Evolutionary conservation across 2,888 invertebrate species (phyloP).

Genomic region (Archaeoteleia sp.): DNA sequence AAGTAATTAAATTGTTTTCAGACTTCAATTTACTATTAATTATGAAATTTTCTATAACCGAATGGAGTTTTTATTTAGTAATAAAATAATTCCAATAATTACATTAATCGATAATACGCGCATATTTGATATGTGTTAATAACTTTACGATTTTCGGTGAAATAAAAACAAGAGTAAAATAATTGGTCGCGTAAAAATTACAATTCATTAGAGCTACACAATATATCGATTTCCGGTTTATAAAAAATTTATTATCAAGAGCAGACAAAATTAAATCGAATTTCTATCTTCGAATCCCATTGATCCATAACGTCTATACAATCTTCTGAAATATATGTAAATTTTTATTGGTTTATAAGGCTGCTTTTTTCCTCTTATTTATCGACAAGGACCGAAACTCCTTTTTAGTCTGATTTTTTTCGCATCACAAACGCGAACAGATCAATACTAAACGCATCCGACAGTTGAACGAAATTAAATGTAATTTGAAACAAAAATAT

Average conservation of each 20-base stretch:
- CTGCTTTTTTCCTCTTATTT: conserved; percentile 11
- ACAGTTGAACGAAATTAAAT: no score
- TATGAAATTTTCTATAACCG: no score
- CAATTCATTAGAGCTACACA: conserved; percentile 28
- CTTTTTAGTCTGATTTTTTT: no score
- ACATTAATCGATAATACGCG: conserved; percentile 2
- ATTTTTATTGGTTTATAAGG: conserved; percentile 20
- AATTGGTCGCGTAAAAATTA: conserved; percentile 16
- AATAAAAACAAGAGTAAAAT: conserved; percentile 13
- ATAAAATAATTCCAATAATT: no score
- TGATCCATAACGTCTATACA: conserved; percentile 18
- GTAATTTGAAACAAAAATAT: no score
- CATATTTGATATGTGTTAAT: neutral
- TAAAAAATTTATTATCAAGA: conserved; percentile 27
- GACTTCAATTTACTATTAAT: no score
- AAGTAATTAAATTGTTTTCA: no score
- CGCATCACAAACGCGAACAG: no score
- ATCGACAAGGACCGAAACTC: no score
- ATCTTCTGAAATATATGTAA: conserved; percentile 26
- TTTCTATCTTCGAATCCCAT: conserved; percentile 28
- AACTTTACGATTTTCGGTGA: conserved; percentile 16
- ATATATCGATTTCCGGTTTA: conserved; percentile 37
- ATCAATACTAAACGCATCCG: no score
- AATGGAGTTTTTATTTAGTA: no score
- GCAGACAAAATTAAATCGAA: conserved; percentile 32